Base-by-base conservation (phyloP, 2,113 vertebrate species). In the Stomatorhinus ivindoensis region DNA sequence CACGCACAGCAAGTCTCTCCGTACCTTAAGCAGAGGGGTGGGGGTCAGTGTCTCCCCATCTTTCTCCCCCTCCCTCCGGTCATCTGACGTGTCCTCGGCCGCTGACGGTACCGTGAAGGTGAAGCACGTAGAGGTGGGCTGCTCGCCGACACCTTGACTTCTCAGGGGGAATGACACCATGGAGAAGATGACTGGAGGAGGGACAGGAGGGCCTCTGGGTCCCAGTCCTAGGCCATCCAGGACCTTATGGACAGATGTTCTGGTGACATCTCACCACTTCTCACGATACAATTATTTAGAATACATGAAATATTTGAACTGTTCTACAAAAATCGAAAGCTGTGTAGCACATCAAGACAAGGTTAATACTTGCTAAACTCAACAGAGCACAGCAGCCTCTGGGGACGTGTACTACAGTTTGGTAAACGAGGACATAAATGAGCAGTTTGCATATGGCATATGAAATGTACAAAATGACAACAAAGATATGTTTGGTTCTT, bases 181-280 rank as follows among this genome's bases (percentile, higher is more conserved):
- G 0, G 97, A 97, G 91, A 97, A 96, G 4, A 94, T 92, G 86
- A 90, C n/a, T 0, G 97, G 89, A 24, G 95, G 93, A 1, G 95
- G 96, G 82, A 97, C 94, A 10, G 95, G 96, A 24, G 95, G 96
- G 19, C 96, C 95, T 0, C 91, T 93, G 0, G 95, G 93, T 48
- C 96, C 97, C 90, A 97, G 91, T 0, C 96, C 97, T 86, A 99
- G 90, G 47, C 92, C 53, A 65, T 97, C 95, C 89, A 98, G 93
- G 90, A 98, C 92, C 98, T 99, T 91, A 48, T 85, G 87, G 3
- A 90, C 90, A 89, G 31, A 87, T 13, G 47, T 48, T 2, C 88
- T 7, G 46, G 27, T n/a, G n/a, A 83, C 53, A 53, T n/a, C 53
- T 87, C 48, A 53, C 86, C 2, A 24, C 15, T 50, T 42, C 21